phyloP scores from a whole-genome alignment of 1,140 invertebrate species.

The Drosophila sp. region DNA sequence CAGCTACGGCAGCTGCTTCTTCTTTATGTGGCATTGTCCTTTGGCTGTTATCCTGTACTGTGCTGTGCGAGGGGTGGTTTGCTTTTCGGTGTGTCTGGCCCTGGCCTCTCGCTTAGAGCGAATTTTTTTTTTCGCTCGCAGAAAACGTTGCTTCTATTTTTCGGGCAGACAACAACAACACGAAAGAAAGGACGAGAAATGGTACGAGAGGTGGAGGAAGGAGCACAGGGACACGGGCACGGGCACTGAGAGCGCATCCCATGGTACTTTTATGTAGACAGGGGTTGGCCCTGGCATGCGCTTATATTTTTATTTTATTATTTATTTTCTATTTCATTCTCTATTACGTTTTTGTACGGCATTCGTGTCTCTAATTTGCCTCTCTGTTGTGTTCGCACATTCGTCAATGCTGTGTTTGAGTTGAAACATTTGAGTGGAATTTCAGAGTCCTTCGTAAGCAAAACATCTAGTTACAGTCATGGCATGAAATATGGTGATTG shows the following conservation, averaged over 20 bases:
- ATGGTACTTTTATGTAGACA: slow-evolving; percentile 26
- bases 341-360: slow-evolving; percentile 59
- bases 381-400: slow-evolving; percentile 62
- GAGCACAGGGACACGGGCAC: background rate
- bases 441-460: slow-evolving; percentile 10
- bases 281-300: slow-evolving; percentile 63
- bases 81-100: slow-evolving; percentile 51
- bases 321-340: slow-evolving; percentile 75
- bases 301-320: slow-evolving; percentile 72
- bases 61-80: slow-evolving; percentile 68
- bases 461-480: slow-evolving; percentile 27
- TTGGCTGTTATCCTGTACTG: slow-evolving; percentile 42
- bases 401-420: slow-evolving; percentile 39
- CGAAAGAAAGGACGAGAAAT: slow-evolving; percentile 3
- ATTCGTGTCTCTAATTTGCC: slow-evolving; percentile 14
- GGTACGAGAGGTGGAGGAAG: background rate
- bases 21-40: slow-evolving; percentile 70
- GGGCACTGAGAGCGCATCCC: slow-evolving; percentile 16
- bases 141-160: slow-evolving; percentile 63
- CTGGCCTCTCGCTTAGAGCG: slow-evolving; percentile 61
- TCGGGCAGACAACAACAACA: slow-evolving; percentile 55
- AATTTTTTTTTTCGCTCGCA: slow-evolving; percentile 61
- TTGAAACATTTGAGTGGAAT: slow-evolving; percentile 43
- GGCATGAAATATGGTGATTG: slow-evolving; percentile 36
- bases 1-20: slow-evolving; percentile 35